Conservation (phyloP, 2,888 invertebrate species). For the Neoaliturus tenellus region DNA sequence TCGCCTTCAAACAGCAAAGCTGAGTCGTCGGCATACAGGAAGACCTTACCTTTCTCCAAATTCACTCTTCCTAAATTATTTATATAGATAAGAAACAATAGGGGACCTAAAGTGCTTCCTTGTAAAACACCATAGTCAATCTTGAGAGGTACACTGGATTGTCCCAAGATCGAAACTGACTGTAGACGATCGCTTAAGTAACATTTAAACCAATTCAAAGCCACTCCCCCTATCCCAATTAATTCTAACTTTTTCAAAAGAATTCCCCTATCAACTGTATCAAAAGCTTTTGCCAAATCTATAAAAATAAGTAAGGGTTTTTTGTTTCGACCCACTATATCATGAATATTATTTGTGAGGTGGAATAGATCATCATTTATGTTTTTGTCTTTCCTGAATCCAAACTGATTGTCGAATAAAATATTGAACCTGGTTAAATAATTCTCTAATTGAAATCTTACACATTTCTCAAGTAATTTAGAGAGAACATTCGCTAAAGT, state of each 20-base stretch:
- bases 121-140: neutral
- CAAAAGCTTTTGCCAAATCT: neutral
- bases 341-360: neutral
- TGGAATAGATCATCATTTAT: neutral
- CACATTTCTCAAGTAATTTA: neutral
- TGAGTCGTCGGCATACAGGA: neutral
- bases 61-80: neutral
- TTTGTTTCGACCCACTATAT: neutral
- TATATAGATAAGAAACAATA: neutral
- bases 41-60: neutral
- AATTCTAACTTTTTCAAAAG: neutral
- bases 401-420: neutral
- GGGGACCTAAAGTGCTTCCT: neutral
- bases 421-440: neutral
- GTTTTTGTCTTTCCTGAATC: neutral
- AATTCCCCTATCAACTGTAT: neutral
- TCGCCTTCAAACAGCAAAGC: constrained; percentile 1
- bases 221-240: neutral
- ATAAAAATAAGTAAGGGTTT: neutral
- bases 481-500: neutral
- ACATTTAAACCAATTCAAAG: neutral
- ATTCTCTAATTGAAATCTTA: neutral
- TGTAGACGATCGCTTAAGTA: neutral
- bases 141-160: neutral
- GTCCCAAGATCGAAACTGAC: neutral